A percentile compares a stretch with the other conserved stretches of the same genome.
Conservation (phyloP, 2,888 invertebrate species). For the Hemicrepidius hirtus region DNA sequence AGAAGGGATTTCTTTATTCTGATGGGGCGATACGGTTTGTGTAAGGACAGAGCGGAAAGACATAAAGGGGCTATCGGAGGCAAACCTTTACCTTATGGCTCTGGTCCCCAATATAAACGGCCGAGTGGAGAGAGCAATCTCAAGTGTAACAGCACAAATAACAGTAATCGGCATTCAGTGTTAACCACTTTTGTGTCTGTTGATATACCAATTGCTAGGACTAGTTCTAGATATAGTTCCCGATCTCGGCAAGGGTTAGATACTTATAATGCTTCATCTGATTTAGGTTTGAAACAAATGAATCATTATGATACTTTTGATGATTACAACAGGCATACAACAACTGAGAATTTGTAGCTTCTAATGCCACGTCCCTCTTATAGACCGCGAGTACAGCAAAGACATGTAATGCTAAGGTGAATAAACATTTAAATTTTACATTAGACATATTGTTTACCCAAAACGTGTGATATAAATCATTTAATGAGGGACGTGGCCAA, state of each 20-base stretch:
- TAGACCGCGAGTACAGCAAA: neutral
- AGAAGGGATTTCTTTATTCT: slow-evolving; percentile 76
- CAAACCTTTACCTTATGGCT: slow-evolving; percentile 68
- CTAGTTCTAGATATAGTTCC: slow-evolving; percentile 63
- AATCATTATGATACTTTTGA: slow-evolving; percentile 60
- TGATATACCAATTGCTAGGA: slow-evolving; percentile 66
- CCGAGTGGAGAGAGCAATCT: slow-evolving; percentile 57
- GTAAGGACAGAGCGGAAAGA: slow-evolving; percentile 70
- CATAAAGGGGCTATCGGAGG: slow-evolving; percentile 72
- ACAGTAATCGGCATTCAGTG: slow-evolving; percentile 67
- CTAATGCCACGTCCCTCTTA: slow-evolving; percentile 20
- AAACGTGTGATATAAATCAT: neutral
- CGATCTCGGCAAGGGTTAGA: slow-evolving; percentile 60
- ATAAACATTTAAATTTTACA: neutral
- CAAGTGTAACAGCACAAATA: slow-evolving; percentile 54
- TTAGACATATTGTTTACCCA: neutral
- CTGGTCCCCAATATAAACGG: slow-evolving; percentile 66
- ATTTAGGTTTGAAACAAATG: slow-evolving; percentile 62
- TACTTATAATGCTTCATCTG: slow-evolving; percentile 63
- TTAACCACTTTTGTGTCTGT: slow-evolving; percentile 70
- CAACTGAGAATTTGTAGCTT: slow-evolving; percentile 64
- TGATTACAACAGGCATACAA: slow-evolving; percentile 61
- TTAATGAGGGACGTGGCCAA: slow-evolving; percentile 4
- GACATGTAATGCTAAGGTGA: neutral
- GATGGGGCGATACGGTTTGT: slow-evolving; percentile 72